These are phyloP conservation scores for Smutsia temminckii DNA, from an alignment of 2,797 vertebrate species.

Conservation along the genomic window DNA sequence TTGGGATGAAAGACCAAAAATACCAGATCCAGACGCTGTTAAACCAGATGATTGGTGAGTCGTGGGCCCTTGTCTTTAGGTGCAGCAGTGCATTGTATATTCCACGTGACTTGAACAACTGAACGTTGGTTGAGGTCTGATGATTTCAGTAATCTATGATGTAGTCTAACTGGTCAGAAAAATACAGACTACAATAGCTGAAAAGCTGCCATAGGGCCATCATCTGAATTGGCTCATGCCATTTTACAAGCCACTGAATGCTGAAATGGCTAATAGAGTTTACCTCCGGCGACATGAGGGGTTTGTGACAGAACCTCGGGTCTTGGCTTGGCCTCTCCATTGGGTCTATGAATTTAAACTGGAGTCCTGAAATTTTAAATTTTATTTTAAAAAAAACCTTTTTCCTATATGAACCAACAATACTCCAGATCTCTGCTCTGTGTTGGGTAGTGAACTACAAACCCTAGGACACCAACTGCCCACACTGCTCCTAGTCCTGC, in stretches of 20 bases:
- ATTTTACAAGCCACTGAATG: not conserved
- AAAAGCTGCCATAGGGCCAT: not conserved
- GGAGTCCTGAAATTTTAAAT: slow-evolving; percentile 21
- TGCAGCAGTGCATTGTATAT: not conserved
- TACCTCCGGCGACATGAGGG: not conserved
- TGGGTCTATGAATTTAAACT: not conserved
- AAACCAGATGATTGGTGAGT: slow-evolving; percentile 98
- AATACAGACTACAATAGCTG: not conserved
- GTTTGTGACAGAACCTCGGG: not conserved
- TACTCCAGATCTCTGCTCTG: not conserved
- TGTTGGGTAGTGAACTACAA: not conserved
- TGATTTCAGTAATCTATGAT: not conserved
- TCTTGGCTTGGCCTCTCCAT: not conserved
- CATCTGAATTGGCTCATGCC: not conserved
- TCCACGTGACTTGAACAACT: not conserved
- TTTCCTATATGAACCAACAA: not conserved
- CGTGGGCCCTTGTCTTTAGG: not conserved
- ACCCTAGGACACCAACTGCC: not conserved
- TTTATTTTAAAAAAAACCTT: slow-evolving; percentile 7
- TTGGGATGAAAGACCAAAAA: slow-evolving; percentile 98
- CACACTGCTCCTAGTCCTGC: not conserved
- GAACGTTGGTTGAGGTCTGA: not conserved
- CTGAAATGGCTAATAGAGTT: not conserved
- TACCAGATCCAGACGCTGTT: slow-evolving; percentile 94
- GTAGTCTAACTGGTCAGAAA: not conserved